phyloP scores from a whole-genome alignment of 1,140 invertebrate species.

The Nasonia longicornis region DNA sequence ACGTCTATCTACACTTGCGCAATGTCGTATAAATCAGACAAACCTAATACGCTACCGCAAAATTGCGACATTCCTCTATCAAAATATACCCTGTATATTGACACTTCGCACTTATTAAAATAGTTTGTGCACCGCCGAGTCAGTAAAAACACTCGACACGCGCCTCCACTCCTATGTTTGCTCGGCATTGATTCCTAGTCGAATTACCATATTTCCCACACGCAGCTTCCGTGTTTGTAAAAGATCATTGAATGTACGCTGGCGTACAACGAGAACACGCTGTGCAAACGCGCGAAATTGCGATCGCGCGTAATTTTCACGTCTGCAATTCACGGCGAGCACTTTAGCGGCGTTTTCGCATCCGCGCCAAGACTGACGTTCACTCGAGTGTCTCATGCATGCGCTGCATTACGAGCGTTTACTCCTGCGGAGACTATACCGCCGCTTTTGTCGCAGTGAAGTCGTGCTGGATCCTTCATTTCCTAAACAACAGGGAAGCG shows the following conservation, averaged over 20 bases:
- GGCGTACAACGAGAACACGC: too few species aligned
- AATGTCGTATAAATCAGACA: neutral
- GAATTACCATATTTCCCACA: too few species aligned
- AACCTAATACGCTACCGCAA: neutral
- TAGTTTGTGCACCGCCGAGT: neutral
- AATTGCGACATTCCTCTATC: neutral
- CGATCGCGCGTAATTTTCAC: neutral
- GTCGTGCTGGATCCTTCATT: neutral
- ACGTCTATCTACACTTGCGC: slow-evolving; percentile 19
- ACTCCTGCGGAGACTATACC: neutral
- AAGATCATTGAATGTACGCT: too few species aligned
- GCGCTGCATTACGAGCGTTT: neutral
- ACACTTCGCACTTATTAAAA: neutral
- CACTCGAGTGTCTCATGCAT: neutral
- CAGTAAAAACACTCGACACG: too few species aligned
- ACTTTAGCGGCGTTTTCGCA: neutral
- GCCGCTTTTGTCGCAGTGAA: neutral
- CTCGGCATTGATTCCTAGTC: too few species aligned
- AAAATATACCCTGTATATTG: neutral
- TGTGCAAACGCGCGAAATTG: too few species aligned
- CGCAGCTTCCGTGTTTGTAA: too few species aligned
- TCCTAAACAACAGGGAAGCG: neutral
- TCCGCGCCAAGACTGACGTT: neutral
- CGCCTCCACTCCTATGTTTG: too few species aligned
- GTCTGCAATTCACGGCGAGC: neutral